Base-by-base conservation (phyloP, 2,113 vertebrate species). In the Cinclus mexicanus region DNA sequence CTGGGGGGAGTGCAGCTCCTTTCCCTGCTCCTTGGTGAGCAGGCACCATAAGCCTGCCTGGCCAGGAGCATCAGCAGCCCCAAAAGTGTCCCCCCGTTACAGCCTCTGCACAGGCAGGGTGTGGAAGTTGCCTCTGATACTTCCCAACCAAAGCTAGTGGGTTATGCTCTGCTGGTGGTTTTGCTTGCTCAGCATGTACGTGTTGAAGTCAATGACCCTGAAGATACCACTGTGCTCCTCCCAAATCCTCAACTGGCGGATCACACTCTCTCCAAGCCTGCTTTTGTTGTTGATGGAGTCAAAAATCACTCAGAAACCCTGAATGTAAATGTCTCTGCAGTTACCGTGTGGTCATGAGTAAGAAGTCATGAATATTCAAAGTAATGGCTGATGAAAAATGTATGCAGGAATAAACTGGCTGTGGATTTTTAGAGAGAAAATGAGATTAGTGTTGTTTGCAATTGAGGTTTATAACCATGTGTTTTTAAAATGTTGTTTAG, bases 401-500 rank as follows among this genome's bases (percentile, higher is more conserved):
- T 28, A 14, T 67, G 33, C 37, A 82, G 61, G 53, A 87, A 61
- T 52, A 86, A 78, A 9, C 17, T 72, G 47, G 59, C 53, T 41
- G 55, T 55, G 77, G 92, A 55, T 59, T 93, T 71, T 86, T n/a
- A 50, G 70, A 90, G 39, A 80, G 59, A 37, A 76, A 53, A 49
- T 50, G 12, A 76, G 41, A 60, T 83, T 76, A 59, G 55, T 90
- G 44, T 21, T 37, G 42, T 84, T 91, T 87, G 64, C 37, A 79
- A 8, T 3, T 56, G 79, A 85, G 47, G 41, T 41, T 92, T 92
- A 37, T 74, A 91, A 89, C 46, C 31, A 5, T 29, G 20, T 92
- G 52, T n/a, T 85, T 91, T 75, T 37, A 26, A 83, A 94, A 85
- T 60, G 49, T 47, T 89, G 60, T 86, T 79, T 70, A 67, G 72